Percentiles rank a stretch among this genome's conserved stretches.
Conservation (phyloP, 1,140 invertebrate species). For the Druon quercuslanigerum region DNA sequence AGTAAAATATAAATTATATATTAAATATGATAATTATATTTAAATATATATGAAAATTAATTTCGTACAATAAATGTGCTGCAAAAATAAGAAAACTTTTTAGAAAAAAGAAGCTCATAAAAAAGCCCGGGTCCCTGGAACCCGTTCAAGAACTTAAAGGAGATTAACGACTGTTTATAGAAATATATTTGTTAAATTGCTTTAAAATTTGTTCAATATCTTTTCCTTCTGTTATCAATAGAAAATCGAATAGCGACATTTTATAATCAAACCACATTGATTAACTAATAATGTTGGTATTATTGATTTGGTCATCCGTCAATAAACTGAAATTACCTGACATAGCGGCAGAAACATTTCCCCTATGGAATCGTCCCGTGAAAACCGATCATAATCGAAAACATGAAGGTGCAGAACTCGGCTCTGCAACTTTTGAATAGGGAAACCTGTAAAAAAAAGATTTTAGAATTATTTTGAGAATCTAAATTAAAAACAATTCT, state of each 20-base stretch:
- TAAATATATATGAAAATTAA: too few species aligned
- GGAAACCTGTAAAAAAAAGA: constrained; percentile 80
- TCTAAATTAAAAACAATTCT: too few species aligned
- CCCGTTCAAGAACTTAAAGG: too few species aligned
- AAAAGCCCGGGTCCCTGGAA: too few species aligned
- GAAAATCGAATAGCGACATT: not conserved
- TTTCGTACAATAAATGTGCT: too few species aligned
- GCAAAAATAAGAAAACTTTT: too few species aligned
- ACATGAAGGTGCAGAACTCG: constrained; percentile 95
- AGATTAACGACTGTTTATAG: too few species aligned
- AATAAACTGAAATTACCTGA: constrained; percentile 81
- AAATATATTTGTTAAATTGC: too few species aligned
- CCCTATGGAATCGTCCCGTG: constrained; percentile 96
- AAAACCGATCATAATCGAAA: constrained; percentile 97
- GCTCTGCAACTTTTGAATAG: constrained; percentile 93
- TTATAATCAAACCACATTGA: constrained; percentile 3
- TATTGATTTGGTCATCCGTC: not conserved
- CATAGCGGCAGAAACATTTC: constrained; percentile 95
- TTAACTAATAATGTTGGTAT: constrained; percentile 1
- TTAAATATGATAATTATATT: too few species aligned
- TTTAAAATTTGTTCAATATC: too few species aligned
- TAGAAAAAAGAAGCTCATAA: too few species aligned
- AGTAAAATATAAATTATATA: too few species aligned
- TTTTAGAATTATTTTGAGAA: constrained; percentile 13
- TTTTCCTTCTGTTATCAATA: not conserved